A percentile compares a stretch with the other conserved stretches of the same genome.
Evolutionary conservation across 2,113 vertebrate genomes (phyloP).

Genomic region (Takifugu bimaculatus): DNA sequence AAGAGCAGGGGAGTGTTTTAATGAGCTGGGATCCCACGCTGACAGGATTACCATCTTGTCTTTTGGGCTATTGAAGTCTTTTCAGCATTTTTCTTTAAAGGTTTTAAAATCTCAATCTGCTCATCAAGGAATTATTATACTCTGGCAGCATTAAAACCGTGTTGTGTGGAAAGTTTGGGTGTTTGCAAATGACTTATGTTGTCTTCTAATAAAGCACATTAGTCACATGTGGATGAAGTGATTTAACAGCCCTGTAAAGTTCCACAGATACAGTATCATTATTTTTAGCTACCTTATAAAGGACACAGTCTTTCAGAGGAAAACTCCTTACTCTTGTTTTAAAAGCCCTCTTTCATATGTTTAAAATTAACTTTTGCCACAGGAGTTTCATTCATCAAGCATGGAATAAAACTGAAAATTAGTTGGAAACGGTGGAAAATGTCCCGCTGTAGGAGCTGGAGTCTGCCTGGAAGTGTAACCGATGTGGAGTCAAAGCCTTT

Average conservation of each 20-base stretch:
- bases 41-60: conserved; percentile 57
- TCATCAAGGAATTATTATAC: neutral
- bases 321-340: neutral
- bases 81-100: conserved; percentile 4
- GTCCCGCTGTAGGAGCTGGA: too few species aligned
- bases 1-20: conserved; percentile 50
- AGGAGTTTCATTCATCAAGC: too few species aligned
- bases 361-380: too few species aligned
- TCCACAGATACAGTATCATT: neutral
- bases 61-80: conserved; percentile 29
- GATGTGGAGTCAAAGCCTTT: too few species aligned
- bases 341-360: neutral
- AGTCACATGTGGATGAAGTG: neutral
- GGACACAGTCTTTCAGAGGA: neutral
- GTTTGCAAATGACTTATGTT: neutral
- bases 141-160: neutral
- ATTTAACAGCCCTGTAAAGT: neutral
- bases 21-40: conserved; percentile 61
- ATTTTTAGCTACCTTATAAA: too few species aligned
- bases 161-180: neutral
- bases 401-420: too few species aligned
- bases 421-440: too few species aligned
- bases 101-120: neutral
- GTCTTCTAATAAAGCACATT: neutral
- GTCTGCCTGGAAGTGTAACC: too few species aligned